Conservation (phyloP, 1,140 invertebrate genomes). For the Phenacoccus solenopsis region DNA sequence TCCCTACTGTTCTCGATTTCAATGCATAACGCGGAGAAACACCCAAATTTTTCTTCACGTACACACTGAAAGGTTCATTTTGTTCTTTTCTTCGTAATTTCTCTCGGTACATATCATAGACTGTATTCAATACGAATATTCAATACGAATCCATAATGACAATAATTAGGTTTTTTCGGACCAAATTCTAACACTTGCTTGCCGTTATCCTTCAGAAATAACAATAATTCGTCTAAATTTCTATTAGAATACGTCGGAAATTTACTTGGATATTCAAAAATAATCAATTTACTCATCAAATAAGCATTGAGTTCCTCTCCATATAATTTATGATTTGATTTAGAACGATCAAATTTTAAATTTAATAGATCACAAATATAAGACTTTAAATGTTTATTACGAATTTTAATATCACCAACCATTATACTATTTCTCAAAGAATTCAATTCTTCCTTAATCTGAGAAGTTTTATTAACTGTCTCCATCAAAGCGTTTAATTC, state of each 20-base stretch:
- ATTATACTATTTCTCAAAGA: conserved; percentile 10
- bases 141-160: background rate
- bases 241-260: no score
- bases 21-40: background rate
- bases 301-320: background rate
- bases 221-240: no score
- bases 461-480: conserved; percentile 1
- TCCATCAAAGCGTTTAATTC: conserved; percentile 5
- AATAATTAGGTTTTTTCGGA: background rate
- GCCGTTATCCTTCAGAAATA: no score
- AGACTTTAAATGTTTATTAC: background rate
- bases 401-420: conserved; percentile 11
- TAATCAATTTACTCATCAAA: no score
- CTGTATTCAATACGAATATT: background rate
- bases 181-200: no score
- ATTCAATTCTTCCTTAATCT: background rate
- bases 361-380: conserved; percentile 1
- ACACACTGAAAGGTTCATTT: background rate
- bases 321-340: background rate
- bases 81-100: background rate
- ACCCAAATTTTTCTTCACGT: conserved; percentile 1
- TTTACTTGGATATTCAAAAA: no score
- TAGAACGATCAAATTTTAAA: conserved; percentile 1
- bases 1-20: background rate
- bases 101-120: conserved; percentile 8